Conservation (phyloP, 2,888 invertebrate species). For the Nomada fabriciana region DNA sequence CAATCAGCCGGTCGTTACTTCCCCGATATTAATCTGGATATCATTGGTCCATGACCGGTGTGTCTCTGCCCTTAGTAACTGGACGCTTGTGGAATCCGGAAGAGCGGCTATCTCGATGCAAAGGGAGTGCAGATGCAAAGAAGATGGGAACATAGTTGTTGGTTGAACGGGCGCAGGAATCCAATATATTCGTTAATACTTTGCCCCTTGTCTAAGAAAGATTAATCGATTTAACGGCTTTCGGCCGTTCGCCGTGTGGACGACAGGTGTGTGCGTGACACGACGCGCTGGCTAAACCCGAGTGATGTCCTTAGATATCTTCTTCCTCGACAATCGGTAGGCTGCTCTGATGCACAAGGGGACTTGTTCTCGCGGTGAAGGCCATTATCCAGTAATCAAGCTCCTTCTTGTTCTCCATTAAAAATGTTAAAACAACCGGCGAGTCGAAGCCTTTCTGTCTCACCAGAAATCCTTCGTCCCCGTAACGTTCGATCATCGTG, state of each 20-base stretch:
- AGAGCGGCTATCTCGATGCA: conserved; percentile 6
- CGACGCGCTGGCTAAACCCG: conserved; percentile 26
- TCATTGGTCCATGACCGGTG: background rate
- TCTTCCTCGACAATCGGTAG: conserved; percentile 88
- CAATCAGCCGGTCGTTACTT: background rate
- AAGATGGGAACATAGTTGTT: background rate
- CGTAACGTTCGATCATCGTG: conserved; percentile 86
- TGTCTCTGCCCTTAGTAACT: background rate
- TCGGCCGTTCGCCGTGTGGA: conserved; percentile 63
- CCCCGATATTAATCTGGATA: background rate
- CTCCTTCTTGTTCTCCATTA: conserved; percentile 86
- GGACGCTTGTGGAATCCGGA: conserved; percentile 31
- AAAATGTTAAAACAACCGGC: conserved; percentile 87
- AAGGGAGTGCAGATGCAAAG: conserved; percentile 6
- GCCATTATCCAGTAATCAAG: conserved; percentile 87
- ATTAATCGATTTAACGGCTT: conserved; percentile 53
- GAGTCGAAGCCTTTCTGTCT: conserved; percentile 88
- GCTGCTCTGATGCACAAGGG: conserved; percentile 86
- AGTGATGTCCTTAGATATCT: conserved; percentile 84
- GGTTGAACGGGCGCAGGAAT: conserved; percentile 8
- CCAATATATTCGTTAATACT: background rate
- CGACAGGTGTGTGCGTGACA: conserved; percentile 29
- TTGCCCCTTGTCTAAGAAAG: conserved; percentile 14
- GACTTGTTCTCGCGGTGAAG: conserved; percentile 85
- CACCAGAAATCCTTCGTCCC: conserved; percentile 86